Evolutionary conservation across 2,113 vertebrate species (phyloP).

Genomic region (Daboia siamensis): DNA sequence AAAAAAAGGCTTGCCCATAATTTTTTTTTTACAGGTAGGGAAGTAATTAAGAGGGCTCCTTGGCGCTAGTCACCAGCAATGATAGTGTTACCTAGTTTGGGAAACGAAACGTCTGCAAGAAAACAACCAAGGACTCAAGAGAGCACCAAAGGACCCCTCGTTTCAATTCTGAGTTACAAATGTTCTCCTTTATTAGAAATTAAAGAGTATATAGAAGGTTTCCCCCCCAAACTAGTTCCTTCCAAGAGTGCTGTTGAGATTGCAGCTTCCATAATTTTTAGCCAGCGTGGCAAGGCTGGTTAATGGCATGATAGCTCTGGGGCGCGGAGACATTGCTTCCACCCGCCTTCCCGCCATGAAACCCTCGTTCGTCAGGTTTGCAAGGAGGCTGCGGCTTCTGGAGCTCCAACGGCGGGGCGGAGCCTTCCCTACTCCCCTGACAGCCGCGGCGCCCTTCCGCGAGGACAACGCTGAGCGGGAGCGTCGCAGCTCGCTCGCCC

Average conservation of each 20-base stretch:
- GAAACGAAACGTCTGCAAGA: not conserved
- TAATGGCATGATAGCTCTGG: not conserved
- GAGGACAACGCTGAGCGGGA: not conserved
- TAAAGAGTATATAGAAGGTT: not conserved
- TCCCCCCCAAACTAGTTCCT: not conserved
- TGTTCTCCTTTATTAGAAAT: not conserved
- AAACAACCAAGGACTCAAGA: not conserved
- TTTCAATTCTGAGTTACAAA: not conserved
- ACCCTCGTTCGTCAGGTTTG: too few species aligned
- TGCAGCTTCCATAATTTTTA: not conserved
- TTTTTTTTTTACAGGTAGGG: not conserved
- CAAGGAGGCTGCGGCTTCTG: not conserved
- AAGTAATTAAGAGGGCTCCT: too few species aligned
- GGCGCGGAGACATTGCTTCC: not conserved
- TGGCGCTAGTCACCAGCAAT: too few species aligned
- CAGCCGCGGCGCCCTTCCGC: not conserved
- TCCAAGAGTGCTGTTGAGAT: not conserved
- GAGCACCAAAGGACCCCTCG: not conserved
- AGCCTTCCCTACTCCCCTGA: not conserved
- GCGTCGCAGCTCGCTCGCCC: not conserved
- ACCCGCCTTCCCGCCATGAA: not conserved
- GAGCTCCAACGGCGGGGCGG: too few species aligned
- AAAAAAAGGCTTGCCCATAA: not conserved
- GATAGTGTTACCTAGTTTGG: not conserved
- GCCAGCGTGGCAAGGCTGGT: not conserved